Base-by-base conservation (phyloP, 1,140 invertebrate species). In the Zophobas morio region DNA sequence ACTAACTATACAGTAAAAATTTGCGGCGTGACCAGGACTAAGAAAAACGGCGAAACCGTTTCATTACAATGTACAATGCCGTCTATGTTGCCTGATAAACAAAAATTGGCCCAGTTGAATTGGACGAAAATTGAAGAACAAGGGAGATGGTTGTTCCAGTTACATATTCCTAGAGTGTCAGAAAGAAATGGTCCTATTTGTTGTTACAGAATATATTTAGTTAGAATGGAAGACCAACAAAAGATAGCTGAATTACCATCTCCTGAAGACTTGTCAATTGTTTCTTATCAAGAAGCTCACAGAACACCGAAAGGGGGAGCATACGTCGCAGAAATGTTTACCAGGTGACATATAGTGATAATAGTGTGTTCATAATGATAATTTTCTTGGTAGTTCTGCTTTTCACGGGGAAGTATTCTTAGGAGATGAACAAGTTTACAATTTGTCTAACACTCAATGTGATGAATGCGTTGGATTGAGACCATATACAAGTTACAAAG, bases 101-200 rank as follows among this genome's bases (percentile, higher is more conserved):
- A 92, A 49, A 89, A 88, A 53, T 86, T 94, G 40, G 89, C 90
- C 34, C 86, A 89, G 32, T 89, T 93, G 1, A 88, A 88, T 32
- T 96, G 94, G 94, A 88, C 89, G 20, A 94, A 94, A 86, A 88
- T 94, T 51, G 88, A 90, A 47, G 87, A 91, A 66, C 88, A 91
- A 51, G 92, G 90, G 32, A 89, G 89, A 80, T 93, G 92, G 85
- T 86, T 95, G 56, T 92, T 95, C 71, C 92, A 93, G 79, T 84
- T 95, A 8, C 89, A 89, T 78, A 84, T 96, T 53, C 94, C 94
- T 0, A 88, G 93, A 78, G 90, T 96, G 8, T 93, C 93, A 0
- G 94, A 96, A 84, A 87, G 95, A 75, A 96, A 96, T 84, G 96
- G 95, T 6, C 92, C 92, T 2, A 96, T 97, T 80, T 96, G 95